Conservation (phyloP, 2,797 vertebrate genomes). For the Labroides dimidiatus region DNA sequence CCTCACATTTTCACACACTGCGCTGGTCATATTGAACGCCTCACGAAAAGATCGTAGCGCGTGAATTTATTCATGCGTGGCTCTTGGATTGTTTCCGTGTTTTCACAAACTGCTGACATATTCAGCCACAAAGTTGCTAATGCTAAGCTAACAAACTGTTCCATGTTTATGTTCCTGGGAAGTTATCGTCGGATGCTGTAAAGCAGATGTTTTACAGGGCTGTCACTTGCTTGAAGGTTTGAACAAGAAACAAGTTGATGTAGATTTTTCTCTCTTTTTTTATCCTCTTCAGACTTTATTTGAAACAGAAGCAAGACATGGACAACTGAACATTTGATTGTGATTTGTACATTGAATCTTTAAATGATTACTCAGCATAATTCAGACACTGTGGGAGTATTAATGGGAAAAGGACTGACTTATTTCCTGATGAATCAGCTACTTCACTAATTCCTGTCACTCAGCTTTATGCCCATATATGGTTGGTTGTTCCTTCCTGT, state of each 20-base stretch:
- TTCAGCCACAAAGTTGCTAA: no score
- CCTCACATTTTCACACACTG: no score
- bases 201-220: no score
- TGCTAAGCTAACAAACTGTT: no score
- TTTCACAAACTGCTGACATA: no score
- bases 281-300: neutral
- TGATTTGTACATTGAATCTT: neutral
- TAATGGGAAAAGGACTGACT: neutral
- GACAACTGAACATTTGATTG: neutral
- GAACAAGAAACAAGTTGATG: neutral
- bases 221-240: neutral
- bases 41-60: no score
- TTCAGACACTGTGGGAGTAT: conserved; percentile 9
- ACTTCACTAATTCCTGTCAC: conserved; percentile 7
- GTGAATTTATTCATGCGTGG: no score
- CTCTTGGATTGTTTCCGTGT: no score
- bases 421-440: conserved; percentile 44
- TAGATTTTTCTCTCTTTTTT: neutral
- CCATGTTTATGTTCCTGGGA: no score
- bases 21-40: no score
- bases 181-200: no score
- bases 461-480: conserved; percentile 42
- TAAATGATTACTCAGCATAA: neutral
- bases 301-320: neutral
- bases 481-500: conserved; percentile 38